Evolutionary conservation across 2,888 invertebrate genomes (phyloP), one percentile per base, ranked within the genome.

Genomic region (Sarcophaga caerulescens): DNA sequence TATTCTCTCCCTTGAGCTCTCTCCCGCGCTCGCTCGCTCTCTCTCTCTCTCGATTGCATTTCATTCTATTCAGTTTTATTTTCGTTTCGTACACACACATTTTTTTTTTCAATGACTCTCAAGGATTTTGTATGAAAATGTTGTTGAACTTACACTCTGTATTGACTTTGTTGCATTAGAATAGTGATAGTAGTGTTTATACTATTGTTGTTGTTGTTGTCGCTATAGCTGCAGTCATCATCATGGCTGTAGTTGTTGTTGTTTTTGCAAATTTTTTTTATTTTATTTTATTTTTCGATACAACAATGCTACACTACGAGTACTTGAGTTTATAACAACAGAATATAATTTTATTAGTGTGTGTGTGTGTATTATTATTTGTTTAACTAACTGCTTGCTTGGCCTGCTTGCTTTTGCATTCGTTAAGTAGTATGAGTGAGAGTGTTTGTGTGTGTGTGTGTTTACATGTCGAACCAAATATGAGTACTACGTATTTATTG

Each of bases 121-220:
- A 91, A 91, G 91, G 91, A 91, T 91, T 85, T 91, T 90, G 89
- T 89, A 89, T 89, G 90, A 90, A 90, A 91, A 91, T 90, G 91
- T 91, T 91, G 91, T 91, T 91, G 91, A 91, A 91, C 91, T 90
- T 90, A 88, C 89, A 85, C 76, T 17, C 17, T 85, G 81, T 86
- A 81, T 78, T 86, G 84, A 86, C 81, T 84, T 84, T 86, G 84
- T 81, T 86, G 84, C 84, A 86, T 86, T 86, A 84, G 86, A 86
- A 86, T 78, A 78, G 74, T 78, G 77, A 77, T 78, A 81, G 70
- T 77, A 77, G 8, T 69, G 73, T 14, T 74, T 45, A 35, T 78
- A 52, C 25, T 78, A 65, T 23, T 63, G 82, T 71, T 68, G 74
- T 12, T 78, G 65, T 77, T 60, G 70, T 62, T 79, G 21, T 17